A percentile compares a stretch with the other conserved stretches of the same genome.
phyloP scores from a whole-genome alignment of 1,140 invertebrate species.

The Bombus confusus region DNA sequence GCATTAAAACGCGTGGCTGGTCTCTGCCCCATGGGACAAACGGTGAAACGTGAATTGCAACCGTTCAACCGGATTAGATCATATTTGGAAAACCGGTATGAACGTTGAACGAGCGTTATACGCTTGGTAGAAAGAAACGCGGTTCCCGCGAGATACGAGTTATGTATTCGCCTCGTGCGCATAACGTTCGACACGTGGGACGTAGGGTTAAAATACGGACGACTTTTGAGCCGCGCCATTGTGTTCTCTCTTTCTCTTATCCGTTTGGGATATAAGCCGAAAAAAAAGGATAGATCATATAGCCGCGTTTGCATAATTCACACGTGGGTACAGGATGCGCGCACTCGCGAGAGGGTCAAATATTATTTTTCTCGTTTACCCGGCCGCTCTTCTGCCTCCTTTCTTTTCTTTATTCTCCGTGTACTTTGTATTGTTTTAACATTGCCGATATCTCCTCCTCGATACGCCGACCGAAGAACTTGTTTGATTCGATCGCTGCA shows the following conservation, averaged over 20 bases:
- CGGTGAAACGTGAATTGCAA: conserved; percentile 21
- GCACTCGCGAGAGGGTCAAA: conserved; percentile 23
- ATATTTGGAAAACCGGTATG: conserved; percentile 60
- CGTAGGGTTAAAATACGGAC: conserved; percentile 53
- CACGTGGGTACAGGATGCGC: conserved; percentile 58
- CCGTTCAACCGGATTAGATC: conserved; percentile 52
- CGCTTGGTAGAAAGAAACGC: conserved; percentile 5
- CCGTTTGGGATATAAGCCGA: not conserved
- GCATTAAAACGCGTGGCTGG: conserved; percentile 17
- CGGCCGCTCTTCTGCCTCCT: not conserved
- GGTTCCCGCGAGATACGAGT: conserved; percentile 5
- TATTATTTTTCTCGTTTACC: conserved; percentile 36
- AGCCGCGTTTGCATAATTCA: conserved; percentile 62
- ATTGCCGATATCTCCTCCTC: not conserved
- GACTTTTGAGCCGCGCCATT: conserved; percentile 53
- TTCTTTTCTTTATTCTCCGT: not conserved
- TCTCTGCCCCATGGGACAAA: conserved; percentile 20
- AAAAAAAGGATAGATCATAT: conserved; percentile 53
- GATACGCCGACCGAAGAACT: not conserved
- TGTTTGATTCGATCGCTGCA: not conserved
- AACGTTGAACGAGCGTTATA: not conserved
- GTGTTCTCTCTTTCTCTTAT: conserved; percentile 13
- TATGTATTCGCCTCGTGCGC: conserved; percentile 20
- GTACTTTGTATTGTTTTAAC: conserved; percentile 36
- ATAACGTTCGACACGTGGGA: conserved; percentile 64